Base-by-base conservation (phyloP, 2,797 vertebrate genomes). In the Melanotaenia pygmaea region DNA sequence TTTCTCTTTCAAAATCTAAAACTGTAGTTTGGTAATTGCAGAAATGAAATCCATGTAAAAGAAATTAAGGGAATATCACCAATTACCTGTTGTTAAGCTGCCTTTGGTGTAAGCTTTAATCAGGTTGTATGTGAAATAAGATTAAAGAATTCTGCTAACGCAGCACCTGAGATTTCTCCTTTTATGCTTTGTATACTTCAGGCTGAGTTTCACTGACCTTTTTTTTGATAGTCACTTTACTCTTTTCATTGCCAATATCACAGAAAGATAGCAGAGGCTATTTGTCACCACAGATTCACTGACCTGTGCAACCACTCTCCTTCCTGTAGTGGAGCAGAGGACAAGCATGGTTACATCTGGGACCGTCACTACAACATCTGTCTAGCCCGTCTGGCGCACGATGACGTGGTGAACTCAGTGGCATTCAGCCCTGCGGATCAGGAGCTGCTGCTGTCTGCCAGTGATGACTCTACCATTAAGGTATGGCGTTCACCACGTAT, bases 351-450 rank as follows among this genome's bases (percentile, higher is more conserved):
- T 77, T 99, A 99, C 91, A 96, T 99, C 94, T 99, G 98, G 98
- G 98, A 99, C 89, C 96, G 98, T 0, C 97, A 99, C 89, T 99
- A 99, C 79, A 97, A 97, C 92, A 96, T 98, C 93, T 98, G 98
- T 76, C 86, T 99, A 88, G 98, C 98, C 1, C 97, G 95, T 6
- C 93, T 99, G 87, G 96, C 94, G 3, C 98, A 99, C 0, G 92
- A 97, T 0, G 98, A 99, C 0, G 97, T 98, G 90, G 98, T 99
- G 78, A 99, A 99, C 93, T 98, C 98, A 0, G 98, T 99, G 89
- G 98, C 95, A 0, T 99, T 99, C 94, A 97, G 96, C 90, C 96
- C 98, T 0, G 92, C 95, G 0, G 96, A 99, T 88, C 98, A 99
- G 92, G 98, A 99, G 93, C 94, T 99, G 68, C 92, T 99, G 67